Conservation (phyloP, 2,888 invertebrate genomes). For the Tethea ocularis region DNA sequence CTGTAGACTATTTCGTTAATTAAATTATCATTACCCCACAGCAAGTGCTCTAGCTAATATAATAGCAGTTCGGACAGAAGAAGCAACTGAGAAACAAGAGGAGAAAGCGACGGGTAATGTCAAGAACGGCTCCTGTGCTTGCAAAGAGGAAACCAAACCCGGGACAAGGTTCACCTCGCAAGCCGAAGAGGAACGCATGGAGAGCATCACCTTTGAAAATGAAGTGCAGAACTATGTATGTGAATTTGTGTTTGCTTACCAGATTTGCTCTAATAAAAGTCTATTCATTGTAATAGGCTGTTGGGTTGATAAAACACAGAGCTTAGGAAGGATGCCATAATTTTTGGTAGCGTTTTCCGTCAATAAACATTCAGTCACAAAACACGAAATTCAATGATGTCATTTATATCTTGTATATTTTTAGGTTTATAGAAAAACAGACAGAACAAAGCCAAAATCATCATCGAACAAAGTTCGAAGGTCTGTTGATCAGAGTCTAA, state of each 20-base stretch:
- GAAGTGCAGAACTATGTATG: conserved; percentile 91
- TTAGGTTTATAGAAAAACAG: conserved; percentile 65
- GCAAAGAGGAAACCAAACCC: conserved; percentile 47
- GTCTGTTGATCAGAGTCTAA: conserved; percentile 56
- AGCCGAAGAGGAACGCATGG: conserved; percentile 81
- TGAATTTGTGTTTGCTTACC: background rate
- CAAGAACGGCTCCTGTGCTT: conserved; percentile 60
- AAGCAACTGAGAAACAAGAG: conserved; percentile 50
- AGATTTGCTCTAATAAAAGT: too few relatives aligned
- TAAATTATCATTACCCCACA: conserved; percentile 24
- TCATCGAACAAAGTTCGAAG: conserved; percentile 46
- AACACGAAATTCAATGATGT: background rate
- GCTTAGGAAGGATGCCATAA: too few relatives aligned
- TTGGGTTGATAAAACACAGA: too few relatives aligned
- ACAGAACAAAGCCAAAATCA: conserved; percentile 34
- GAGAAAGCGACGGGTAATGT: conserved; percentile 68
- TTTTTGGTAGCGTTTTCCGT: too few relatives aligned
- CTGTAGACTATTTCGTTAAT: conserved; percentile 4
- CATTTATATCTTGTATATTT: conserved; percentile 5
- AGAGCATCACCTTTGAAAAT: conserved; percentile 90
- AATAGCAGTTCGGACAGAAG: conserved; percentile 60
- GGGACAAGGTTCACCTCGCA: conserved; percentile 59
- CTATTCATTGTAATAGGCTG: too few relatives aligned
- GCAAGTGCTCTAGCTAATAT: conserved; percentile 67
- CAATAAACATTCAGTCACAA: too few relatives aligned